phyloP scores from a whole-genome alignment of 2,797 vertebrate species.

The Coregonus suidteri region DNA sequence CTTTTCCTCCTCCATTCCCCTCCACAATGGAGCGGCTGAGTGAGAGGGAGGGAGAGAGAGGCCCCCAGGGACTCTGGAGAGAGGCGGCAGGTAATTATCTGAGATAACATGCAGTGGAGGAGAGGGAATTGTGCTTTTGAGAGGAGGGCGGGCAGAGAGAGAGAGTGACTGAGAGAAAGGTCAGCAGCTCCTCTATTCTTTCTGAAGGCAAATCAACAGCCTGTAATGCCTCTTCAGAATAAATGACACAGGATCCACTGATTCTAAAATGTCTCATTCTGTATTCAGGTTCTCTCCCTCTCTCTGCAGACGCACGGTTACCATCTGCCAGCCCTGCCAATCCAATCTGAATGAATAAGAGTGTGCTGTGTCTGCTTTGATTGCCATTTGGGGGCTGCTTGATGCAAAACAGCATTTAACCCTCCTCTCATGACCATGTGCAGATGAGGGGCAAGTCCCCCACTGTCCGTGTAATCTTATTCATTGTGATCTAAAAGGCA shows the following conservation, averaged over 20 bases:
- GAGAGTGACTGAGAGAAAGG: slow-evolving; percentile 76
- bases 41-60: slow-evolving; percentile 77
- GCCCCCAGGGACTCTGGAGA: slow-evolving; percentile 72
- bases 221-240: slow-evolving; percentile 84
- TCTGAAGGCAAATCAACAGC: slow-evolving; percentile 79
- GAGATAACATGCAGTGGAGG: slow-evolving; percentile 84
- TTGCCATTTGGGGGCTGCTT: slow-evolving; percentile 49
- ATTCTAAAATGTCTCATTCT: slow-evolving; percentile 77
- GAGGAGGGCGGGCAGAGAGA: slow-evolving; percentile 24
- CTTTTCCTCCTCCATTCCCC: slow-evolving; percentile 37
- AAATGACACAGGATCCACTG: slow-evolving; percentile 79
- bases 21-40: slow-evolving; percentile 82
- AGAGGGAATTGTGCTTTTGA: slow-evolving; percentile 69
- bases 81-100: slow-evolving; percentile 89
- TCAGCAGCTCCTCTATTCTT: slow-evolving; percentile 83
- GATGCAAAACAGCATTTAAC: slow-evolving; percentile 69
- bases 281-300: slow-evolving; percentile 65
- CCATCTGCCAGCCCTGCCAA: slow-evolving; percentile 64
- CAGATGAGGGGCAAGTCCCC: background rate
- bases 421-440: background rate
- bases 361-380: slow-evolving; percentile 67
- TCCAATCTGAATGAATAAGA: slow-evolving; percentile 72
- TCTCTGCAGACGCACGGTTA: slow-evolving; percentile 51
- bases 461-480: background rate
- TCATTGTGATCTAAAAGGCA: background rate